Conservation (phyloP, 2,797 vertebrate species). For the Lithobates pipiens region DNA sequence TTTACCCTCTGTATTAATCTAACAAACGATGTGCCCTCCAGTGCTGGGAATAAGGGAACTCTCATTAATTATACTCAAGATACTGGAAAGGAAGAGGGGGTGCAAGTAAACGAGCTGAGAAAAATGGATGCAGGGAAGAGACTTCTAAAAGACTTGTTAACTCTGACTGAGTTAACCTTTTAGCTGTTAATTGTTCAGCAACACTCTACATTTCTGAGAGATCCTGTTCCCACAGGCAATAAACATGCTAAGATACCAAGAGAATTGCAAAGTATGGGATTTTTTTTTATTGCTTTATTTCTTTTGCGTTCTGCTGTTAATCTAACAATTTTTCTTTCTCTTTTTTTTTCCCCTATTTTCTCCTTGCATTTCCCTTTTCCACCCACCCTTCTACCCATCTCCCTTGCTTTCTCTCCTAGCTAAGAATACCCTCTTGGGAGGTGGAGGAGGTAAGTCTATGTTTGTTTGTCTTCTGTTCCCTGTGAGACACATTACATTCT, state of each 20-base stretch:
- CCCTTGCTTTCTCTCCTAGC: slow-evolving; percentile 68
- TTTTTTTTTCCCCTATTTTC: neutral
- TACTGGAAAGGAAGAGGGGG: slow-evolving; percentile 55
- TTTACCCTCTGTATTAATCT: slow-evolving; percentile 73
- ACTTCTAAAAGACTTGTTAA: neutral
- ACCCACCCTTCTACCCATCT: slow-evolving; percentile 2
- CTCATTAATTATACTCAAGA: slow-evolving; percentile 74
- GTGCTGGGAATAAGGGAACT: slow-evolving; percentile 67
- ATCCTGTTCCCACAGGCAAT: slow-evolving; percentile 23
- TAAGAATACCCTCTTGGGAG: slow-evolving; percentile 74
- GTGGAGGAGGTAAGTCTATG: slow-evolving; percentile 72
- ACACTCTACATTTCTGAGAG: slow-evolving; percentile 15
- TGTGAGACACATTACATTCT: slow-evolving; percentile 22
- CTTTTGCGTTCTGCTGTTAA: slow-evolving; percentile 10
- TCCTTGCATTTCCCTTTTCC: neutral
- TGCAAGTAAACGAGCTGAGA: slow-evolving; percentile 14
- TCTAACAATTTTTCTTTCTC: slow-evolving; percentile 31
- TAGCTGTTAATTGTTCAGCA: slow-evolving; percentile 37
- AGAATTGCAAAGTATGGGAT: slow-evolving; percentile 2
- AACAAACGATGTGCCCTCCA: slow-evolving; percentile 68
- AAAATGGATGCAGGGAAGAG: slow-evolving; percentile 15
- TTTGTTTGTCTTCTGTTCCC: slow-evolving; percentile 47
- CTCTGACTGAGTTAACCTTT: neutral
- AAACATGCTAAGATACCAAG: slow-evolving; percentile 1
- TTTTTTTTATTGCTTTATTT: slow-evolving; percentile 1